Evolutionary conservation across 1,140 invertebrate genomes (phyloP).

Genomic region (Meloidogyne exigua): DNA sequence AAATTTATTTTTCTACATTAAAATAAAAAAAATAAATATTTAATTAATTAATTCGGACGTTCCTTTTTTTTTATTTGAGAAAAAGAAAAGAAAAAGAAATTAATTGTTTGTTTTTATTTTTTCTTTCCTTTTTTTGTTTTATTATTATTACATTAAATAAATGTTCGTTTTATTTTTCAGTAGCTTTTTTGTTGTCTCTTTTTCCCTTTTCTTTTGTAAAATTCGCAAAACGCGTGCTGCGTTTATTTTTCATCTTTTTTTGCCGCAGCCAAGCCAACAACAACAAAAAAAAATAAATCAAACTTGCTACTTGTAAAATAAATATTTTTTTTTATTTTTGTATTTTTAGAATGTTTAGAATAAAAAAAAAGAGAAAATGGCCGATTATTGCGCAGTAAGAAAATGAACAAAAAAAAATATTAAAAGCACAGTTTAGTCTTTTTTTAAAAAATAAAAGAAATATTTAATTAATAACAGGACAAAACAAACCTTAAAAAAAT

Average conservation of each 20-base stretch:
- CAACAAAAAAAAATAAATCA: too few relatives aligned
- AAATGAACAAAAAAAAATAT: too few relatives aligned
- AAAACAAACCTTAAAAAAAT: too few relatives aligned
- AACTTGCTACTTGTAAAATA: neutral
- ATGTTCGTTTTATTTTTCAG: constrained; percentile 2
- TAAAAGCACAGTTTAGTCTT: neutral
- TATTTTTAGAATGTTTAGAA: too few relatives aligned
- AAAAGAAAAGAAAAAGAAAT: too few relatives aligned
- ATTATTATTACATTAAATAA: neutral
- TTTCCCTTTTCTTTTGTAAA: neutral
- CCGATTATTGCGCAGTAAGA: neutral
- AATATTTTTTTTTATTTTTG: too few relatives aligned
- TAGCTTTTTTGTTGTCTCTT: neutral
- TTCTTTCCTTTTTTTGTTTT: neutral
- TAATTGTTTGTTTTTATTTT: neutral
- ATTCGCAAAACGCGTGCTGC: neutral
- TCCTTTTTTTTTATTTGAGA: too few relatives aligned
- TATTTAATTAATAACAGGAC: too few relatives aligned
- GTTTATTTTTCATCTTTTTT: neutral
- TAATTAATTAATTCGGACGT: too few relatives aligned
- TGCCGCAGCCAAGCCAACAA: neutral
- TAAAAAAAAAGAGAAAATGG: neutral
- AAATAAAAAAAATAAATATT: too few relatives aligned
- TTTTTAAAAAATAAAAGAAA: neutral
- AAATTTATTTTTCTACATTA: too few relatives aligned